Percentiles rank a stretch among this genome's conserved stretches.
Conservation (phyloP, 2,113 vertebrate species). For the Nesoenas mayeri region DNA sequence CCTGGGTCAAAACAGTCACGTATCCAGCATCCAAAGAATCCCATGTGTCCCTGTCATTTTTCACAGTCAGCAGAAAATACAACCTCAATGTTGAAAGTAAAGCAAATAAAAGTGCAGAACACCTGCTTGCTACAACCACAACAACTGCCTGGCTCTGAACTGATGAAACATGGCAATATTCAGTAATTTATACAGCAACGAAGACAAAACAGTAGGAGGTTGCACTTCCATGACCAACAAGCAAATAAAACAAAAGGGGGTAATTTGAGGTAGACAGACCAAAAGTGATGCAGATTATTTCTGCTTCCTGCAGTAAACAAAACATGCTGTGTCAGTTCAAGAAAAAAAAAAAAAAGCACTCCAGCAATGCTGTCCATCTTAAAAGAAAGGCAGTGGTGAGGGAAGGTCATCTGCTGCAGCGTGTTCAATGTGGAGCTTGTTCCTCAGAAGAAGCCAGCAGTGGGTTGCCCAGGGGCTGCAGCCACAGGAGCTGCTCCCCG, state of each 20-base stretch:
- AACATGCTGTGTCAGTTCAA: neutral
- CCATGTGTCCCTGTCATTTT: neutral
- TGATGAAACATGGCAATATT: neutral
- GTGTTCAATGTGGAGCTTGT: neutral
- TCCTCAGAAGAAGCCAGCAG: neutral
- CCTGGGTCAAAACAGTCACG: neutral
- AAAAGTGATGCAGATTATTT: neutral
- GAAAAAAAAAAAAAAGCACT: neutral
- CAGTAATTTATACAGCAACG: constrained; percentile 29
- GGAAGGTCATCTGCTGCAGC: neutral
- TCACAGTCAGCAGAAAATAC: neutral
- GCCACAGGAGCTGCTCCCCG: neutral
- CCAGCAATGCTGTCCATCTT: neutral
- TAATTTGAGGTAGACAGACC: neutral
- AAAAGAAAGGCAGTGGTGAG: neutral
- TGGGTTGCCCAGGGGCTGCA: accelerated
- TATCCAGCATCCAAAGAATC: neutral
- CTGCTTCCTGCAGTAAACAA: constrained; percentile 40
- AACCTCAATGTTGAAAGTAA: neutral
- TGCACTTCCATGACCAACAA: neutral
- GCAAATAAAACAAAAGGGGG: neutral
- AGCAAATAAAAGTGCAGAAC: neutral
- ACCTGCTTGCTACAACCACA: neutral
- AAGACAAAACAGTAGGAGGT: constrained; percentile 13
- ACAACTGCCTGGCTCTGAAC: neutral